phyloP scores from a whole-genome alignment of 1,140 invertebrate genomes.

The Halyomorpha halys region DNA sequence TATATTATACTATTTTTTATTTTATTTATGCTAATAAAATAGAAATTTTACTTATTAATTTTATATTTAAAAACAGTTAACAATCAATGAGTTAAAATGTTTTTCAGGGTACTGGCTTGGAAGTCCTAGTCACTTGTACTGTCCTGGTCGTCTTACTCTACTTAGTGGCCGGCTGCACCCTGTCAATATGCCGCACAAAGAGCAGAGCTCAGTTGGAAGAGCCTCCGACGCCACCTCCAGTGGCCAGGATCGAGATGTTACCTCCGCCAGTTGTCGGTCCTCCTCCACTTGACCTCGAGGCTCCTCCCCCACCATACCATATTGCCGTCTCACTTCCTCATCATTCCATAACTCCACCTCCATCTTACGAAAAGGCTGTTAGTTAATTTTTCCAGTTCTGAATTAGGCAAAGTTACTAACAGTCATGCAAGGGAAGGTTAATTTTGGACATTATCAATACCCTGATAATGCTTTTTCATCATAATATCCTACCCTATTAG shows the following conservation, averaged over 20 bases:
- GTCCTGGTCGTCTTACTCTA: constrained; percentile 44
- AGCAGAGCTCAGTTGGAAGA: background rate
- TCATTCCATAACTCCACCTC: constrained; percentile 47
- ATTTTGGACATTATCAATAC: too few relatives aligned
- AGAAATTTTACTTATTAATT: too few relatives aligned
- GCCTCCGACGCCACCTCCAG: background rate
- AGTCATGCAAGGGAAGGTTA: too few relatives aligned
- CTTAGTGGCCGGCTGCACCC: constrained; percentile 47
- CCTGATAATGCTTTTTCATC: too few relatives aligned
- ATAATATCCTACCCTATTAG: too few relatives aligned
- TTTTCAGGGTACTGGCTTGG: constrained; percentile 43
- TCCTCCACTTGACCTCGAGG: constrained; percentile 32
- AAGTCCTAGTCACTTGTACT: constrained; percentile 52
- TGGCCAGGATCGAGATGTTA: constrained; percentile 5
- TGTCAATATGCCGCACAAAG: constrained; percentile 34
- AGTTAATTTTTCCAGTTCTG: constrained; percentile 37
- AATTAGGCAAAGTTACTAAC: too few relatives aligned
- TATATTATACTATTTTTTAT: too few relatives aligned
- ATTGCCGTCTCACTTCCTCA: constrained; percentile 53
- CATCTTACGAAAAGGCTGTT: constrained; percentile 51
- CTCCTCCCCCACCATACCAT: constrained; percentile 52
- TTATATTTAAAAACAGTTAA: too few relatives aligned
- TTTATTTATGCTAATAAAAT: too few relatives aligned
- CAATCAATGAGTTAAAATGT: background rate
- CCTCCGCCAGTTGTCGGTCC: constrained; percentile 36